Evolutionary conservation across 2,113 vertebrate species (phyloP).

Genomic region (Pandion haliaetus): DNA sequence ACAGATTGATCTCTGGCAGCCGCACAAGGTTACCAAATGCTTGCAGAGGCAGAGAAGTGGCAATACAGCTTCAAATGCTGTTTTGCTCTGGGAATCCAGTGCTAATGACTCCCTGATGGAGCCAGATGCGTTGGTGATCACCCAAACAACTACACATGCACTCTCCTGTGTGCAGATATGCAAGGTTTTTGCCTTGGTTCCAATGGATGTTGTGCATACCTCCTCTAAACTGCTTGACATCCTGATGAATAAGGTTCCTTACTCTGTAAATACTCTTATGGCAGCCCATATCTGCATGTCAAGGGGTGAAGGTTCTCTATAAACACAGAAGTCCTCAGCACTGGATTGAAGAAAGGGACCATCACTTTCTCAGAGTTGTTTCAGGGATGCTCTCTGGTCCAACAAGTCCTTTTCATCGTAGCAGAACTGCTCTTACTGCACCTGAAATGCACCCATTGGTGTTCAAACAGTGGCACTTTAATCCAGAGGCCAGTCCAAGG

Average conservation of each 20-base stretch:
- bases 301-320: background rate
- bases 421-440: background rate
- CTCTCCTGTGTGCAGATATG: background rate
- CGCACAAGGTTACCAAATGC: background rate
- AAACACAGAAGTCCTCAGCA: background rate
- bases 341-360: background rate
- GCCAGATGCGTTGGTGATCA: background rate
- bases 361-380: background rate
- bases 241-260: background rate
- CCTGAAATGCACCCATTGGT: accelerated
- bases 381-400: background rate
- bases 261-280: background rate
- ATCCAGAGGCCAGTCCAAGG: background rate
- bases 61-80: background rate
- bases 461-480: background rate
- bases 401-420: background rate
- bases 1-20: background rate
- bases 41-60: background rate
- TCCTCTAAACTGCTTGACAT: background rate
- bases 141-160: background rate
- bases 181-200: background rate
- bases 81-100: background rate
- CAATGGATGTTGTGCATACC: background rate
- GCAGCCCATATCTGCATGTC: background rate
- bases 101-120: background rate